A percentile compares a stretch with the other conserved stretches of the same genome.
These are phyloP conservation scores for Chrysopa pallens DNA, from an alignment of 1,140 invertebrate genomes.

Conservation along the genomic window DNA sequence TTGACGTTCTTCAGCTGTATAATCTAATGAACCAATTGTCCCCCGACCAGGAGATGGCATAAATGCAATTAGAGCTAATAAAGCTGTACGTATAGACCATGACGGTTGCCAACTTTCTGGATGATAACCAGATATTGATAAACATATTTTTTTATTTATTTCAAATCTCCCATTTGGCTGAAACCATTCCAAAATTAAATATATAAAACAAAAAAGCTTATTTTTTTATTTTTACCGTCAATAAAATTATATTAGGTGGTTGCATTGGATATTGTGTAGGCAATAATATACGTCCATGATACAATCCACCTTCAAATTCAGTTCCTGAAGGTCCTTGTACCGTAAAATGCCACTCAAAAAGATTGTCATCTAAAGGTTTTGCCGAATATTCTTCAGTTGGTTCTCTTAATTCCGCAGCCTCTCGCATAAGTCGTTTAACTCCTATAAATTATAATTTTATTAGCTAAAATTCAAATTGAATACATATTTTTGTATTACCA, in stretches of 20 bases:
- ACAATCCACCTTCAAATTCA: slow-evolving; percentile 79
- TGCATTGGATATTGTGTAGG: slow-evolving; percentile 94
- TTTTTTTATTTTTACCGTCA: slow-evolving; percentile 47
- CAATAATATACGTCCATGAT: slow-evolving; percentile 81
- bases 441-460: slow-evolving; percentile 27
- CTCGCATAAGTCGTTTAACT: slow-evolving; percentile 86
- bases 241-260: slow-evolving; percentile 84
- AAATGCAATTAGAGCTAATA: slow-evolving; percentile 84
- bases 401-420: slow-evolving; percentile 70
- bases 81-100: slow-evolving; percentile 88
- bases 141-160: slow-evolving; percentile 85
- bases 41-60: slow-evolving; percentile 81
- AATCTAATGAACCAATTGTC: slow-evolving; percentile 82
- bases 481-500: too few species aligned
- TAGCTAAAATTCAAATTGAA: neutral
- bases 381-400: slow-evolving; percentile 84
- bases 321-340: slow-evolving; percentile 70
- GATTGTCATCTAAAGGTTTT: slow-evolving; percentile 81
- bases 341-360: slow-evolving; percentile 98
- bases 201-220: slow-evolving; percentile 2
- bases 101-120: slow-evolving; percentile 95
- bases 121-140: slow-evolving; percentile 94
- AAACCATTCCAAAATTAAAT: slow-evolving; percentile 12
- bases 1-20: slow-evolving; percentile 64
- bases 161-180: slow-evolving; percentile 92